A percentile compares a stretch with the other conserved stretches of the same genome.
These are phyloP conservation scores for Rousettus madagascariensis DNA, from an alignment of 2,797 vertebrate genomes.

Conservation along the genomic window DNA sequence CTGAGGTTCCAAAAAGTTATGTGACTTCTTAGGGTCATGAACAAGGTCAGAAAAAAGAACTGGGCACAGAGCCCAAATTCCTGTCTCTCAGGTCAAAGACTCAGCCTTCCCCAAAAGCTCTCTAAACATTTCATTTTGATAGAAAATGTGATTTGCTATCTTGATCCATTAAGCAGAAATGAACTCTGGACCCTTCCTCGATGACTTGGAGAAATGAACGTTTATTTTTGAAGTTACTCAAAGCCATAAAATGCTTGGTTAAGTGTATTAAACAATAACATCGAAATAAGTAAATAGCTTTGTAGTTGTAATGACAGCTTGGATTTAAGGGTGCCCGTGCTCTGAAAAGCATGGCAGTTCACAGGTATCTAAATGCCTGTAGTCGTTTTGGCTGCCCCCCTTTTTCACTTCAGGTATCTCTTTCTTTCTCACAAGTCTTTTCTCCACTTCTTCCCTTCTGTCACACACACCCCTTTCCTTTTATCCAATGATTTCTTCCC, in stretches of 20 bases:
- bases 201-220: conserved; percentile 16
- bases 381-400: not conserved
- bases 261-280: conserved; percentile 54
- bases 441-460: not conserved
- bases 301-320: conserved; percentile 69
- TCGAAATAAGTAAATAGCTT: conserved; percentile 58
- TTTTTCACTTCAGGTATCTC: not conserved
- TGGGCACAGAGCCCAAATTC: conserved; percentile 62
- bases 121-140: conserved; percentile 50
- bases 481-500: not conserved
- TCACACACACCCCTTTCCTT: not conserved
- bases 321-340: not conserved
- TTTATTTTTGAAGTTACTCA: conserved; percentile 70
- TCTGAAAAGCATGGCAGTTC: not conserved
- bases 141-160: conserved; percentile 51
- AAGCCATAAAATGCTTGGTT: conserved; percentile 69
- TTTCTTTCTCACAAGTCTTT: not conserved
- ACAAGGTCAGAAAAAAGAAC: conserved; percentile 15
- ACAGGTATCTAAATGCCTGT: conserved; percentile 46
- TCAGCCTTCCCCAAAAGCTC: not conserved
- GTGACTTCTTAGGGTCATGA: conserved; percentile 57
- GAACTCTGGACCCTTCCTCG: conserved; percentile 53
- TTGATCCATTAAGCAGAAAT: conserved; percentile 57
- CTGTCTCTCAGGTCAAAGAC: conserved; percentile 18
- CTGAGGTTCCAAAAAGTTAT: conserved; percentile 59